Percentiles rank a stretch among this genome's conserved stretches.
phyloP scores from a whole-genome alignment of 2,113 vertebrate genomes.

The Malurus cyaneus region DNA sequence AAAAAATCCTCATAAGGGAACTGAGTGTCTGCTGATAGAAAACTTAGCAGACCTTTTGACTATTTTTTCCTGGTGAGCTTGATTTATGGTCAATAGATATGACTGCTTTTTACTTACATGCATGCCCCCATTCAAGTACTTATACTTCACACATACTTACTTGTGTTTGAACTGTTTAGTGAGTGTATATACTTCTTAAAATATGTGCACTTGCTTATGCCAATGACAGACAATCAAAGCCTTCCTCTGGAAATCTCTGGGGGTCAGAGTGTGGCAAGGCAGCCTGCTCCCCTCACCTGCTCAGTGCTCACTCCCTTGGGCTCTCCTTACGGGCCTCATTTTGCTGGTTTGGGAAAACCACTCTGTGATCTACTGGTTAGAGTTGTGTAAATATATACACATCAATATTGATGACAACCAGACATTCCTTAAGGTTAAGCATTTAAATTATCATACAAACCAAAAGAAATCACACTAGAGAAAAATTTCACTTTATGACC shows the following conservation, averaged over 20 bases:
- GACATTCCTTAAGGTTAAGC: not conserved
- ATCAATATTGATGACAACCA: not conserved
- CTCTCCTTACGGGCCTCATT: not conserved
- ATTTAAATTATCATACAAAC: not conserved
- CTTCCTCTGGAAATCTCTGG: not conserved
- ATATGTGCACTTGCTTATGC: not conserved
- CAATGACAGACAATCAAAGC: not conserved
- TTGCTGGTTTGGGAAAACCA: not conserved
- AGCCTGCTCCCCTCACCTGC: not conserved
- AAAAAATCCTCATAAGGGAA: not conserved
- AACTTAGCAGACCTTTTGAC: not conserved
- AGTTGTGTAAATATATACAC: not conserved
- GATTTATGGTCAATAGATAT: not conserved
- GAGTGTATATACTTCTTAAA: not conserved
- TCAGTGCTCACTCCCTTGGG: not conserved
- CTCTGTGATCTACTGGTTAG: not conserved
- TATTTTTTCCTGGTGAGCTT: not conserved
- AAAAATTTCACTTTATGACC: not conserved
- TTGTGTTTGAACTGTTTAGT: not conserved
- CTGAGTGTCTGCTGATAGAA: not conserved
- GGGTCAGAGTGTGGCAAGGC: not conserved
- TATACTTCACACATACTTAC: too few species aligned
- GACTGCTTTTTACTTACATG: not conserved
- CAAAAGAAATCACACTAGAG: not conserved
- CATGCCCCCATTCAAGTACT: not conserved